A percentile compares a stretch with the other conserved stretches of the same genome.
These are phyloP conservation scores for Acanthornis magna DNA, from an alignment of 2,797 vertebrate species.

Conservation along the genomic window DNA sequence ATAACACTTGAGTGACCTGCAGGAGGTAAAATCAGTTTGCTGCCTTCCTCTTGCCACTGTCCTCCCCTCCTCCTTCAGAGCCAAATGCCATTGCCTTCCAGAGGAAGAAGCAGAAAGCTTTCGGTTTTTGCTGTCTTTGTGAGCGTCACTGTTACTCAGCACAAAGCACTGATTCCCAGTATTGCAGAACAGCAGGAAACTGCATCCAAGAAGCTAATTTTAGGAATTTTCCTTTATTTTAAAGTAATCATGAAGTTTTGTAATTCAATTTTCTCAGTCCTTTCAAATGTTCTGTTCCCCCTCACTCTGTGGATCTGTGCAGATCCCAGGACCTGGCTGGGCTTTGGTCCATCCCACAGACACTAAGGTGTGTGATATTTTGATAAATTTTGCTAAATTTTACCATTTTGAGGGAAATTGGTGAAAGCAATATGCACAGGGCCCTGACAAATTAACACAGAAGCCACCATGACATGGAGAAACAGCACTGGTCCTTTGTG, in stretches of 20 bases:
- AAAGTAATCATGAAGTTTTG: not conserved
- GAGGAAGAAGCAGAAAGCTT: not conserved
- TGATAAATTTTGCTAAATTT: no score
- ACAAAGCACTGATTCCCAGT: fast-evolving
- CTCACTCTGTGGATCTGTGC: no score
- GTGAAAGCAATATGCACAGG: not conserved
- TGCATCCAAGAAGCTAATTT: not conserved
- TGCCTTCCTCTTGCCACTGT: not conserved
- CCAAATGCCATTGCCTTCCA: not conserved
- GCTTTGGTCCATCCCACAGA: fast-evolving
- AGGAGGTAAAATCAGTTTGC: not conserved
- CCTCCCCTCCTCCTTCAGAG: not conserved
- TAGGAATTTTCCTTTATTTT: not conserved
- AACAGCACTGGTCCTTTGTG: not conserved
- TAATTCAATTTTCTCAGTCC: not conserved
- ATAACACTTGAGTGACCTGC: not conserved
- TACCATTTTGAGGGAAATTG: not conserved
- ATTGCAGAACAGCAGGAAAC: not conserved
- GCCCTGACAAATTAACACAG: not conserved
- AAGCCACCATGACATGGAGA: not conserved
- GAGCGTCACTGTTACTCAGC: not conserved
- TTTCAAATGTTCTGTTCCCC: not conserved
- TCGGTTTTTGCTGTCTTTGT: not conserved
- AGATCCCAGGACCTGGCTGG: not conserved
- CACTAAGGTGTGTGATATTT: not conserved